These are phyloP conservation scores for Coturnix japonica DNA, from an alignment of 2,113 vertebrate genomes.

Conservation along the genomic window DNA sequence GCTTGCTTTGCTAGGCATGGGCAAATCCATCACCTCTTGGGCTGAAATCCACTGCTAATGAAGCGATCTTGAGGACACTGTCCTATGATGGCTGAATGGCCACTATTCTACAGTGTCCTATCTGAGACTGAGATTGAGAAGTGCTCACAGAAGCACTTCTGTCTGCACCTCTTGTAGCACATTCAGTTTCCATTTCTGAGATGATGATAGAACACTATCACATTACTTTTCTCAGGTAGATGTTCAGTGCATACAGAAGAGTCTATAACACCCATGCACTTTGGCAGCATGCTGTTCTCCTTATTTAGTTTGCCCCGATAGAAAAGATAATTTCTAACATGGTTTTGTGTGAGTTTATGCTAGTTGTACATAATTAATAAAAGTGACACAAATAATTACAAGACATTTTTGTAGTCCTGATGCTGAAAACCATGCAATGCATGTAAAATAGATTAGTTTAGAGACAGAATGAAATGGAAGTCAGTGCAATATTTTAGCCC, in stretches of 20 bases:
- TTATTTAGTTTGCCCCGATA: neutral
- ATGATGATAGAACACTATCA: rapidly evolving
- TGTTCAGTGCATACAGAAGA: neutral
- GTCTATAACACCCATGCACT: neutral
- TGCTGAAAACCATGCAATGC: neutral
- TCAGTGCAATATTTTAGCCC: neutral
- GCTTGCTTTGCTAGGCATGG: rapidly evolving
- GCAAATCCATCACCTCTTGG: rapidly evolving
- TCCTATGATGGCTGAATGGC: rapidly evolving
- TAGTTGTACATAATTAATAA: neutral
- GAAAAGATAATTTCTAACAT: rapidly evolving
- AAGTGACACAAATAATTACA: neutral
- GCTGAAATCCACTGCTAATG: rapidly evolving
- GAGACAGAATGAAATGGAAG: neutral
- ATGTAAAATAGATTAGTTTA: neutral
- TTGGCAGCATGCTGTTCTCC: neutral
- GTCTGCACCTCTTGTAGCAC: neutral
- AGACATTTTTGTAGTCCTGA: neutral
- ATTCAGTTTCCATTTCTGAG: neutral
- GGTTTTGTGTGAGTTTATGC: neutral
- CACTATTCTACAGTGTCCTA: rapidly evolving
- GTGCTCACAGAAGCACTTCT: neutral
- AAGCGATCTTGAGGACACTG: neutral
- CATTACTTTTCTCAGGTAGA: neutral
- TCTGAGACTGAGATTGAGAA: neutral